Evolutionary conservation across 2,113 vertebrate species (phyloP).

Genomic region (Sapayoa aenigma): DNA sequence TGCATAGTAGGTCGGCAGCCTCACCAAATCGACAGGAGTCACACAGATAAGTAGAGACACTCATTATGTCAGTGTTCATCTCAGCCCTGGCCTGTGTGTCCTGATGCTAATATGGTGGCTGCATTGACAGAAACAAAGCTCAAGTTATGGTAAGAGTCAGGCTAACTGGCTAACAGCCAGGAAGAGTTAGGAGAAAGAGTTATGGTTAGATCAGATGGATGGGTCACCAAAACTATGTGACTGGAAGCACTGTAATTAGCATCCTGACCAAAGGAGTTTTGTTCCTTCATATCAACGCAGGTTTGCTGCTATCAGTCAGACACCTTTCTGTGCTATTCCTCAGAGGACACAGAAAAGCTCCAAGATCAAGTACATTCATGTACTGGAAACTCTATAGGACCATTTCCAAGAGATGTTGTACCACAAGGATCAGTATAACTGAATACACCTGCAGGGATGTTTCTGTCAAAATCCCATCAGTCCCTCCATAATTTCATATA

Average conservation of each 20-base stretch:
- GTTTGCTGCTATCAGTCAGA: neutral
- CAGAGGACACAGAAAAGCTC: neutral
- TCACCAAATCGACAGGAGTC: neutral
- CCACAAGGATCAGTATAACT: neutral
- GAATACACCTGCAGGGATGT: neutral
- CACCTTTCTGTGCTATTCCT: neutral
- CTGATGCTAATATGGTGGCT: neutral
- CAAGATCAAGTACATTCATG: neutral
- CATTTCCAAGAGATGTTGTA: neutral
- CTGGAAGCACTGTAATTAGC: neutral
- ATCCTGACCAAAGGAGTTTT: neutral
- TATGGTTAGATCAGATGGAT: neutral
- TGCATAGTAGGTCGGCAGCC: neutral
- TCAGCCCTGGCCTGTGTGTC: neutral
- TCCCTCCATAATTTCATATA: neutral
- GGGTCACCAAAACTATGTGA: neutral
- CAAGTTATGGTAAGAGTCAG: neutral
- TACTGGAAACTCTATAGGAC: neutral
- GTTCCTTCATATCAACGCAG: neutral
- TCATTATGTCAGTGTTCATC: neutral
- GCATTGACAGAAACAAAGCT: neutral
- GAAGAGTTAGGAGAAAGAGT: neutral
- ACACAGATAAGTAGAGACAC: neutral
- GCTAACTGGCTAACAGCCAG: neutral
- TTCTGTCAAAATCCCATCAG: neutral